Evolutionary conservation across 2,888 invertebrate species (phyloP).

Genomic region (Carterocephalus palaemon): DNA sequence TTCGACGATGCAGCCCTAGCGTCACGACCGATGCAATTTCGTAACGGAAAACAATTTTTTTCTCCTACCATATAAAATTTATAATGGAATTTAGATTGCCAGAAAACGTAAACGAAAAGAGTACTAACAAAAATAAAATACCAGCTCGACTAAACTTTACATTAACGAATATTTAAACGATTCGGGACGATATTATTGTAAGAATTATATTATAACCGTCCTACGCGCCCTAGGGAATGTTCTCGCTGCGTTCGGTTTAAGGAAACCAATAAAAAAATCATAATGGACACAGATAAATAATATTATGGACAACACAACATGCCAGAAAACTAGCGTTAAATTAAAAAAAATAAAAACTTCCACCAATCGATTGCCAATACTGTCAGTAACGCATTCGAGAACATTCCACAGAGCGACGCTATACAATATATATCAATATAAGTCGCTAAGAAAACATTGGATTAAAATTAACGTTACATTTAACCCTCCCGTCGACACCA

Average conservation of each 20-base stretch:
- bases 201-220: constrained; percentile 79
- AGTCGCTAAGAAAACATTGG: constrained; percentile 72
- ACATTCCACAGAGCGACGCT: constrained; percentile 64
- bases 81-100: constrained; percentile 46
- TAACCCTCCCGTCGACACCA: constrained; percentile 52
- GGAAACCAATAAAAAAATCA: constrained; percentile 29
- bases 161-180: constrained; percentile 73
- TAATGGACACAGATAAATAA: constrained; percentile 27
- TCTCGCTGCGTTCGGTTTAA: constrained; percentile 37
- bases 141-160: constrained; percentile 63
- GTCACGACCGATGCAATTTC: constrained; percentile 16
- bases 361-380: constrained; percentile 19
- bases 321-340: constrained; percentile 31
- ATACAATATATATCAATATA: constrained; percentile 60
- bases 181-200: constrained; percentile 76
- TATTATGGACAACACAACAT: constrained; percentile 24
- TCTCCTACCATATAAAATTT: constrained; percentile 32
- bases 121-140: constrained; percentile 69
- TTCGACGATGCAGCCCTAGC: too few relatives aligned
- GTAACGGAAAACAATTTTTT: constrained; percentile 35
- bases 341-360: constrained; percentile 27
- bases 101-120: constrained; percentile 57
- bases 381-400: constrained; percentile 35
- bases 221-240: constrained; percentile 62
- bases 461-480: constrained; percentile 71